Evolutionary conservation across 2,888 invertebrate species (phyloP).

Genomic region (Acronicta psi): DNA sequence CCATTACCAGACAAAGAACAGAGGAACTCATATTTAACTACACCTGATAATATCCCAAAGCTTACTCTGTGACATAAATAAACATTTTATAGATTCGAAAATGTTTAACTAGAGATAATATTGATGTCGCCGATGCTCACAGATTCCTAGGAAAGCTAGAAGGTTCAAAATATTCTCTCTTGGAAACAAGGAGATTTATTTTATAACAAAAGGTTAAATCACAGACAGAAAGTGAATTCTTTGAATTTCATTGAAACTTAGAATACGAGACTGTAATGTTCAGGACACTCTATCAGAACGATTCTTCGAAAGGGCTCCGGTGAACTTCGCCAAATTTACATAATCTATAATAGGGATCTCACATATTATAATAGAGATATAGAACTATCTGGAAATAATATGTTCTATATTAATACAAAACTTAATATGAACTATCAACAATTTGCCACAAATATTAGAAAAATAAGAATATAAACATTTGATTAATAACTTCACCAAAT

Average conservation of each 20-base stretch:
- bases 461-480: too few species aligned
- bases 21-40: too few species aligned
- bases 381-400: not conserved
- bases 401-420: too few species aligned
- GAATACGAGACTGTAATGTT: slow-evolving; percentile 33
- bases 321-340: slow-evolving; percentile 1
- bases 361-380: too few species aligned
- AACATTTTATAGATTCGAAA: too few species aligned
- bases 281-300: not conserved
- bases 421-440: too few species aligned
- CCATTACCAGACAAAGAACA: too few species aligned
- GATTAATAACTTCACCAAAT: not conserved
- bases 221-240: slow-evolving; percentile 5
- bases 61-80: too few species aligned
- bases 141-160: not conserved
- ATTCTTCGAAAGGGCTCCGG: slow-evolving; percentile 26
- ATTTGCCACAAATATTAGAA: too few species aligned
- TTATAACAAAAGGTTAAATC: too few species aligned
- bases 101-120: too few species aligned
- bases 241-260: slow-evolving; percentile 35
- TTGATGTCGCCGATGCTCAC: not conserved
- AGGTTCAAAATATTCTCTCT: not conserved
- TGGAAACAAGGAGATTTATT: not conserved
- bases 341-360: not conserved
- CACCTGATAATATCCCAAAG: too few species aligned